Base-by-base conservation (phyloP, 2,113 vertebrate genomes). In the Ptilorrhoa leucosticta region DNA sequence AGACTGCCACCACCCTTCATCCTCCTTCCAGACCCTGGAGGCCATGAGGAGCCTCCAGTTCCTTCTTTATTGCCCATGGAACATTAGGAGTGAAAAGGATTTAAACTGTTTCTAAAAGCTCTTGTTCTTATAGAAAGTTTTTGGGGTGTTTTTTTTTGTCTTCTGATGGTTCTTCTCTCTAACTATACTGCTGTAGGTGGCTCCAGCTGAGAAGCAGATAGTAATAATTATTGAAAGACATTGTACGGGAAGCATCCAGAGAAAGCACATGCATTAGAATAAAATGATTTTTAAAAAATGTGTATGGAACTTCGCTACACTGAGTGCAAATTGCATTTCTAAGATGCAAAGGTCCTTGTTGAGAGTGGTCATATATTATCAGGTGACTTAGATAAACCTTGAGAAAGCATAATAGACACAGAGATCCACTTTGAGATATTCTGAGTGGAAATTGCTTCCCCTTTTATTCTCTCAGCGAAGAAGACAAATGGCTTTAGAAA, bases 361-460 rank as follows among this genome's bases (percentile, higher is more conserved):
- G 68, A 77, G 21, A 71, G 76, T 89, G 71, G 79, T 61, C 83
- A 51, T 83, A 50, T 63, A 89, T 88, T 95, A 58, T 63, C 51
- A 44, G 81, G 64, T 89, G 89, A 81, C 64, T 94, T 70, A 86
- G 83, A 87, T 58, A 95, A 89, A 92, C 58, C 89, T 87, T 73
- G 33, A 39, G 39, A 81, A 94, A 89, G 9, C 33, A 56, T 75
- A 95, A 94, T 56, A 92, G 83, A 83, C 71, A 70, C 21, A 73
- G 64, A 94, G 86, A 93, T 95, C 64, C 60, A 89, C 85, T 93
- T 68, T 63, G 64, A 92, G 89, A 96, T 94, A 92, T 40, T 81
- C 64, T 66, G 92, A 90, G 42, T 94, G 39, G 72, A 94, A 96
- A 93, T 94, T 92, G 68, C 72, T 83, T 96, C 35, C 27, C 9